Evolutionary conservation across 2,113 vertebrate genomes (phyloP).

Genomic region (Gulo gulo): DNA sequence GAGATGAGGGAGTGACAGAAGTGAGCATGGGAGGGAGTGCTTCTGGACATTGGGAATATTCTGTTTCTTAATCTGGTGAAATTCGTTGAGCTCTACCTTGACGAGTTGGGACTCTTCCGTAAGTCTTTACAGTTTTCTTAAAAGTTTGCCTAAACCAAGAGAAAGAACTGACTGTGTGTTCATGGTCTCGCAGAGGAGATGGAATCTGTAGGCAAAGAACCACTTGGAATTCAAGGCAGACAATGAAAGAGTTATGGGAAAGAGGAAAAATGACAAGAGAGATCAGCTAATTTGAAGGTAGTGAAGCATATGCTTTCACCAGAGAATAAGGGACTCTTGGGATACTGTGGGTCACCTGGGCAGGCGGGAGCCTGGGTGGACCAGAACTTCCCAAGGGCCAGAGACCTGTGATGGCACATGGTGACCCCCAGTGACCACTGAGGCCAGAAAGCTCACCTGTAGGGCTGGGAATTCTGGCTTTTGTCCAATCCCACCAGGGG

Average conservation of each 20-base stretch:
- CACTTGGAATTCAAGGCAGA: neutral
- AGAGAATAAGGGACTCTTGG: neutral
- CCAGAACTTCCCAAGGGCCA: neutral
- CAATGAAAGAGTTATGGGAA: neutral
- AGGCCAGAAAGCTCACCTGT: neutral
- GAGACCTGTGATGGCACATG: neutral
- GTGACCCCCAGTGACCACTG: neutral
- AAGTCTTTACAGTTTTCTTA: neutral
- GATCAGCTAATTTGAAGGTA: neutral
- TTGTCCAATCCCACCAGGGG: no score
- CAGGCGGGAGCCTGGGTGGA: neutral
- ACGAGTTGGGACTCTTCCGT: neutral
- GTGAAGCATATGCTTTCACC: neutral
- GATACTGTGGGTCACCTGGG: neutral
- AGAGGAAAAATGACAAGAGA: neutral
- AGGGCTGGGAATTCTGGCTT: neutral
- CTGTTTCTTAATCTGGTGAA: neutral
- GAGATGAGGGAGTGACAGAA: neutral
- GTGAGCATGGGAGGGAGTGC: accelerated
- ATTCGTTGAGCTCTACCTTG: neutral
- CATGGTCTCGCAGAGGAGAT: neutral
- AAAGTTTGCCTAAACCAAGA: neutral
- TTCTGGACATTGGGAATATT: neutral
- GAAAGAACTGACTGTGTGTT: neutral
- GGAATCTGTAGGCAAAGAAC: neutral